phyloP scores from a whole-genome alignment of 2,113 vertebrate genomes.

The Clinocottus analis region DNA sequence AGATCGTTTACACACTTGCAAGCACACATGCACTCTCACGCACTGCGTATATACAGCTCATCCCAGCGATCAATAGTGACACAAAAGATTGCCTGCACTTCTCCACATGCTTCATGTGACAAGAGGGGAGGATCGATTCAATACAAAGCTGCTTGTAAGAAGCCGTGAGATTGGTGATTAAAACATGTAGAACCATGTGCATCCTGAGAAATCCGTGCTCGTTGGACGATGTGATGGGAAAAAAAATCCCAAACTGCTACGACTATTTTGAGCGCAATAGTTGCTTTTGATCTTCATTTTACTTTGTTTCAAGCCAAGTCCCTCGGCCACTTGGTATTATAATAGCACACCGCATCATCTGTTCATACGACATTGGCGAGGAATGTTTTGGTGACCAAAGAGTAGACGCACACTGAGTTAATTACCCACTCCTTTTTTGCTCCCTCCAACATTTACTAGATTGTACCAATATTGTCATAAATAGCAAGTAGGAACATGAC shows the following conservation, averaged over 20 bases:
- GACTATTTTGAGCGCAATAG: conserved; percentile 1
- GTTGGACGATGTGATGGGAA: conserved; percentile 2
- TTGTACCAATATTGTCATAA: neutral
- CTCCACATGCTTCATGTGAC: conserved; percentile 4
- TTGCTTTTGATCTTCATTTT: conserved; percentile 32
- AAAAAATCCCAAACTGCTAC: neutral
- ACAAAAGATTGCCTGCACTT: conserved; percentile 26
- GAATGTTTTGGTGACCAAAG: conserved; percentile 7
- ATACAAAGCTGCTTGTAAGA: conserved; percentile 30
- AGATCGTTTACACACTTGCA: conserved; percentile 22
- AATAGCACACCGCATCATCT: conserved; percentile 10
- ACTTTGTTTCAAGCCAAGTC: conserved; percentile 15
- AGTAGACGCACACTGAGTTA: neutral
- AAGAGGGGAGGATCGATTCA: conserved; percentile 16
- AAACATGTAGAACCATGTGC: neutral
- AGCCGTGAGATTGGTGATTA: conserved; percentile 24
- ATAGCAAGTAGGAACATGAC: neutral
- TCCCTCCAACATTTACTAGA: neutral
- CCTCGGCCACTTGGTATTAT: conserved; percentile 29
- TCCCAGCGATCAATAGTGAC: conserved; percentile 58
- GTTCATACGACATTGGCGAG: conserved; percentile 6
- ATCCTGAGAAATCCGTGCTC: neutral
- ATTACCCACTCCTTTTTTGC: neutral
- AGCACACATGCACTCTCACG: conserved; percentile 6
- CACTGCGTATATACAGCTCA: conserved; percentile 28